Percentiles rank a stretch among this genome's conserved stretches.
Evolutionary conservation across 2,113 vertebrate species (phyloP).

Genomic region (Rhegmatorhina hoffmannsi): DNA sequence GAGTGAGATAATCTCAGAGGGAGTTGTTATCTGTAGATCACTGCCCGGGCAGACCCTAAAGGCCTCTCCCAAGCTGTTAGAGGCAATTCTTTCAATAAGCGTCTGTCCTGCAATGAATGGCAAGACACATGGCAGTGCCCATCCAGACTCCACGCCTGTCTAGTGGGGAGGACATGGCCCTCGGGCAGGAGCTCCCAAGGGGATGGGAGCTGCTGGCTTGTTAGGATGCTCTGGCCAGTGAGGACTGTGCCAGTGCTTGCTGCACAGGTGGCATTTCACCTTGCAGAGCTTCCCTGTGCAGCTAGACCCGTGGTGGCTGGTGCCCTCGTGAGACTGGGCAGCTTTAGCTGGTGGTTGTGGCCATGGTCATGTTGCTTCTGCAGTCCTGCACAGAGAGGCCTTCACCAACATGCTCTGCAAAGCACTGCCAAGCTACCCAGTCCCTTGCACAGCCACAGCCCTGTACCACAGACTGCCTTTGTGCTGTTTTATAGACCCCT

Average conservation of each 20-base stretch:
- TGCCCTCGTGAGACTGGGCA: fast-evolving
- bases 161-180: fast-evolving
- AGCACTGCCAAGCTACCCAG: background rate
- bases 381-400: background rate
- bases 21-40: slow-evolving; percentile 70
- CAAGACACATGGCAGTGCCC: background rate
- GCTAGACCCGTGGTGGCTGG: fast-evolving
- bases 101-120: slow-evolving; percentile 56
- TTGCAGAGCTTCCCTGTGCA: background rate
- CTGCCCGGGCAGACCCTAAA: slow-evolving; percentile 48
- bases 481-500: background rate
- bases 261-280: fast-evolving
- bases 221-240: fast-evolving
- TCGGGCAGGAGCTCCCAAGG: fast-evolving
- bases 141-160: background rate
- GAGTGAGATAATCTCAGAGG: slow-evolving; percentile 6
- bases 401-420: background rate
- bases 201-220: fast-evolving
- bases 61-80: slow-evolving; percentile 68
- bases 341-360: fast-evolving
- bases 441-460: background rate
- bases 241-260: fast-evolving
- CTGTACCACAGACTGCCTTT: background rate
- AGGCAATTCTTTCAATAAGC: slow-evolving; percentile 68
- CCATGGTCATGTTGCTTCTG: background rate